Percentiles rank a stretch among this genome's conserved stretches.
Evolutionary conservation across 2,888 invertebrate genomes (phyloP).

Genomic region (Chrysodeixis includens): DNA sequence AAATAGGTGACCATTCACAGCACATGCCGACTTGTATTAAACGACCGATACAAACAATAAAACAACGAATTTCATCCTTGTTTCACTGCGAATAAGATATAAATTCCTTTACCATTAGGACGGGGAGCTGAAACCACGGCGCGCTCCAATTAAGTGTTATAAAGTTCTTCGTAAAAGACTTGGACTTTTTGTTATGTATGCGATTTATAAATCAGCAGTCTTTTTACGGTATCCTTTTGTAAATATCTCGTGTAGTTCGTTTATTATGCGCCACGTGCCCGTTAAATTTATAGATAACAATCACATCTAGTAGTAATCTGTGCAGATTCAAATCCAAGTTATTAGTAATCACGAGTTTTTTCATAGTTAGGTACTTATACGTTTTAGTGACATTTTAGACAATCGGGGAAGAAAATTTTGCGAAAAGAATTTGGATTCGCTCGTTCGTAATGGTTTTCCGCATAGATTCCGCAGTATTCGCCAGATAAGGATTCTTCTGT

Average conservation of each 20-base stretch:
- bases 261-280: too few species aligned
- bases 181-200: conserved; percentile 18
- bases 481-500: too few species aligned
- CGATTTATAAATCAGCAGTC: not conserved
- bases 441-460: too few species aligned
- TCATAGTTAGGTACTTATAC: too few species aligned
- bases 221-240: conserved; percentile 2
- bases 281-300: too few species aligned
- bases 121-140: conserved; percentile 38
- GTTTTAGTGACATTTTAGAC: too few species aligned
- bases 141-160: conserved; percentile 69
- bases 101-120: conserved; percentile 25
- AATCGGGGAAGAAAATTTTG: too few species aligned
- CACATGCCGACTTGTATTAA: conserved; percentile 70
- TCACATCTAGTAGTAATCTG: too few species aligned
- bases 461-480: too few species aligned
- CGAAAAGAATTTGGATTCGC: too few species aligned
- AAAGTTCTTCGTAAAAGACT: conserved; percentile 56
- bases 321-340: too few species aligned
- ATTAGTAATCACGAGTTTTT: too few species aligned
- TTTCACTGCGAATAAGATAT: conserved; percentile 19
- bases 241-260: not conserved
- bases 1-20: conserved; percentile 63
- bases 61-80: conserved; percentile 28
- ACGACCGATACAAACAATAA: conserved; percentile 56